phyloP scores from a whole-genome alignment of 2,888 invertebrate species.

The Ischnura elegans region DNA sequence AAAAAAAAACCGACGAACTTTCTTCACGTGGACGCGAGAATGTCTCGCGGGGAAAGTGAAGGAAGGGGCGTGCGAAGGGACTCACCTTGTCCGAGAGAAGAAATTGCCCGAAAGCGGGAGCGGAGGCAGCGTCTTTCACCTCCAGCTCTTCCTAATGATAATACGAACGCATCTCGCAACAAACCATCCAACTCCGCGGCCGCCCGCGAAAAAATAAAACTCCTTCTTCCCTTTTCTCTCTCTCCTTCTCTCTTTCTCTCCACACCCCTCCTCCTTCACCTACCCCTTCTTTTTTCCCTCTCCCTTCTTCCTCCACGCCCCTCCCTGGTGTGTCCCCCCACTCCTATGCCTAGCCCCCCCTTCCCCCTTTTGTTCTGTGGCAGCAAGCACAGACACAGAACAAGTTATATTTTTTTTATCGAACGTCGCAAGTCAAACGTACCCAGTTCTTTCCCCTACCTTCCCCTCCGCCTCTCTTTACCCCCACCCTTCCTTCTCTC shows the following conservation, averaged over 20 bases:
- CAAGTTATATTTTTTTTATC: constrained; percentile 67
- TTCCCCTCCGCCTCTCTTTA: constrained; percentile 71
- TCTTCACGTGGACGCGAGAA: constrained; percentile 76
- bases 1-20: constrained; percentile 53
- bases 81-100: constrained; percentile 77
- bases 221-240: constrained; percentile 74
- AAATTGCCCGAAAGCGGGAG: constrained; percentile 77
- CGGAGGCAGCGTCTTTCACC: constrained; percentile 73
- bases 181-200: constrained; percentile 78
- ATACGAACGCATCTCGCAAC: constrained; percentile 72
- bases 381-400: constrained; percentile 67
- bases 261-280: constrained; percentile 74
- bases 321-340: constrained; percentile 24
- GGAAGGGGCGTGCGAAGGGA: constrained; percentile 70
- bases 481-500: constrained; percentile 70
- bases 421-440: constrained; percentile 67
- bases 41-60: constrained; percentile 73
- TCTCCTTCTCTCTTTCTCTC: constrained; percentile 74
- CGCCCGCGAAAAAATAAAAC: constrained; percentile 74
- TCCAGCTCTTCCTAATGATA: constrained; percentile 67
- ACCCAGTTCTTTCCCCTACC: constrained; percentile 72
- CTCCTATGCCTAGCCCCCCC: neutral
- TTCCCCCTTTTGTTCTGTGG: constrained; percentile 66
- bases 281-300: constrained; percentile 71
- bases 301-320: constrained; percentile 73